Conservation (phyloP, 1,140 invertebrate species). For the Nilaparvata lugens region DNA sequence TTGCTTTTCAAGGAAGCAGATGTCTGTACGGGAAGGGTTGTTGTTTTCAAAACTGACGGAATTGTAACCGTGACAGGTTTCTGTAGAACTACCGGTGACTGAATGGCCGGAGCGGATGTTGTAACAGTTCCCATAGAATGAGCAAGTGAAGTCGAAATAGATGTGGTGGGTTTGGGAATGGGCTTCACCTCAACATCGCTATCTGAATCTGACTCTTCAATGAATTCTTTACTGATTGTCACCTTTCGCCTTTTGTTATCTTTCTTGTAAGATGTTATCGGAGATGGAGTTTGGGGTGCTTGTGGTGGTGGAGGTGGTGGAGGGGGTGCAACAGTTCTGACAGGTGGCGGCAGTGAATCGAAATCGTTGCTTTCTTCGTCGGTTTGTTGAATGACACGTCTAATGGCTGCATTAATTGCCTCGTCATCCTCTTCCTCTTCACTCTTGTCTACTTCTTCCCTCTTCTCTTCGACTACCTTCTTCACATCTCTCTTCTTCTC, state of each 20-base stretch:
- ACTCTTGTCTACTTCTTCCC: not conserved
- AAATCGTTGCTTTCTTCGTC: slow-evolving; percentile 36
- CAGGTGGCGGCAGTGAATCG: slow-evolving; percentile 27
- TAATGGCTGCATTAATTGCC: slow-evolving; percentile 40
- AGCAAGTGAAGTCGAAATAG: too few species aligned
- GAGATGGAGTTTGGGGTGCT: not conserved
- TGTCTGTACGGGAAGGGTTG: too few species aligned
- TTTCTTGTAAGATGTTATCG: not conserved
- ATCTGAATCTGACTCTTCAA: slow-evolving; percentile 20
- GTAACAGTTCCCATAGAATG: too few species aligned
- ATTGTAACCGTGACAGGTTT: too few species aligned
- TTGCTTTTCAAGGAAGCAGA: too few species aligned
- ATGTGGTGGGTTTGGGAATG: too few species aligned
- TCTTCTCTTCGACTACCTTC: not conserved
- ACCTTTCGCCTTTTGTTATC: not conserved
- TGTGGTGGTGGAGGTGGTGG: not conserved
- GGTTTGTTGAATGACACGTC: slow-evolving; percentile 35
- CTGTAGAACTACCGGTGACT: too few species aligned
- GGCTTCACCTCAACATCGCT: slow-evolving; percentile 17
- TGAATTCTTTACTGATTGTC: slow-evolving; percentile 17
- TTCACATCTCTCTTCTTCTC: not conserved
- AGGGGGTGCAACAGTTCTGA: not conserved
- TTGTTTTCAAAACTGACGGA: too few species aligned
- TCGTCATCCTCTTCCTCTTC: slow-evolving; percentile 43
- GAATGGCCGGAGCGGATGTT: too few species aligned